Percentiles rank a stretch among this genome's conserved stretches.
Evolutionary conservation across 2,888 invertebrate genomes (phyloP).

Genomic region (Physocephala rufipes): DNA sequence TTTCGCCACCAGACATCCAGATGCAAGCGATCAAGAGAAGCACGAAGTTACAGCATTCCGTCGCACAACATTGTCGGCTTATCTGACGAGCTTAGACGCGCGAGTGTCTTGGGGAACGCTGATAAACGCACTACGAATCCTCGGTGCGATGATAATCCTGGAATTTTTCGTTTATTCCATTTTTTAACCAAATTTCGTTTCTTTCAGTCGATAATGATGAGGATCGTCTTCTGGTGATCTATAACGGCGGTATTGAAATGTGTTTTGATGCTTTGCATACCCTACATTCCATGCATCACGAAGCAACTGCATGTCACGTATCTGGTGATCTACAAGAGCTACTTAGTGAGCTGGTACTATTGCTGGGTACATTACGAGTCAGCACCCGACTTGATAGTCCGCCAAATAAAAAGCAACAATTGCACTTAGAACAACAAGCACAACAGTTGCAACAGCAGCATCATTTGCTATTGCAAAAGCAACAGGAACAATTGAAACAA

Average conservation of each 20-base stretch:
- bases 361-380: conserved; percentile 77
- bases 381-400: conserved; percentile 66
- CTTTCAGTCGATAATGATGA: conserved; percentile 82
- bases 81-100: conserved; percentile 87
- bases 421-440: conserved; percentile 53
- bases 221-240: conserved; percentile 88
- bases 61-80: conserved; percentile 85
- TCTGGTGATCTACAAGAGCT: conserved; percentile 86
- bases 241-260: conserved; percentile 82
- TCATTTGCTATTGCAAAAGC: conserved; percentile 45
- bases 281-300: conserved; percentile 92
- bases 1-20: conserved; percentile 85
- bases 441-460: conserved; percentile 47
- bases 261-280: conserved; percentile 83
- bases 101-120: conserved; percentile 94
- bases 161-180: background rate
- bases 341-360: conserved; percentile 78
- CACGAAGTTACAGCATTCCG: conserved; percentile 87
- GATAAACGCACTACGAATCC: conserved; percentile 86
- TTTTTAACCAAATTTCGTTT: background rate
- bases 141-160: conserved; percentile 62
- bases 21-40: conserved; percentile 78
- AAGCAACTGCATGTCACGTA: conserved; percentile 89
- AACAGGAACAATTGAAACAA: conserved; percentile 45
- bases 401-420: conserved; percentile 60